Evolutionary conservation across 2,888 invertebrate genomes (phyloP).

Genomic region (Microctonus brassicae): DNA sequence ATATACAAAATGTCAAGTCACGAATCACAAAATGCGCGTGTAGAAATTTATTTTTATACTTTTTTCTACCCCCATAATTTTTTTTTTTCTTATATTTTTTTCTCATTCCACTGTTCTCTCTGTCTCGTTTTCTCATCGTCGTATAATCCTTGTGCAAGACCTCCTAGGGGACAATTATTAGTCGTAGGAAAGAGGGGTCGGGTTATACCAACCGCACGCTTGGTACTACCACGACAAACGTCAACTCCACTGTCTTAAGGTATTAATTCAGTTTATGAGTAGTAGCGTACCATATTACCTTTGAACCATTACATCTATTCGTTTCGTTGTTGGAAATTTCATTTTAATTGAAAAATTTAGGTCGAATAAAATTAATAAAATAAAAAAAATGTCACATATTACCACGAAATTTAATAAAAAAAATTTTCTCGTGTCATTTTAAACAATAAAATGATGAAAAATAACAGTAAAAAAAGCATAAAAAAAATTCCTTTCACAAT

Average conservation of each 20-base stretch:
- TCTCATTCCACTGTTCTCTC: slow-evolving; percentile 17
- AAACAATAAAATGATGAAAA: too few species aligned
- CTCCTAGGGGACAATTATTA: slow-evolving; percentile 57
- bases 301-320: neutral
- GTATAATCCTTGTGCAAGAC: slow-evolving; percentile 44
- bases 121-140: slow-evolving; percentile 40
- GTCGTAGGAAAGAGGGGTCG: slow-evolving; percentile 42
- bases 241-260: slow-evolving; percentile 51
- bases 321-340: neutral
- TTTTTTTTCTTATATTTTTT: neutral
- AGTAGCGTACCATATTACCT: slow-evolving; percentile 17
- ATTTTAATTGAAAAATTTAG: slow-evolving; percentile 13
- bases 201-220: slow-evolving; percentile 48
- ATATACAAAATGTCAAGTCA: slow-evolving; percentile 11
- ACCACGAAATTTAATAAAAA: too few species aligned
- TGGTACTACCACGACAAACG: slow-evolving; percentile 55
- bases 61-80: neutral
- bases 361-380: neutral
- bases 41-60: neutral
- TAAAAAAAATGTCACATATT: neutral
- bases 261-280: slow-evolving; percentile 55
- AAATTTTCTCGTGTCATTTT: too few species aligned
- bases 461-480: too few species aligned
- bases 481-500: too few species aligned
- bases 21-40: slow-evolving; percentile 16